These are phyloP conservation scores for Diarsia dahlii DNA, from an alignment of 2,888 invertebrate genomes.

Conservation along the genomic window DNA sequence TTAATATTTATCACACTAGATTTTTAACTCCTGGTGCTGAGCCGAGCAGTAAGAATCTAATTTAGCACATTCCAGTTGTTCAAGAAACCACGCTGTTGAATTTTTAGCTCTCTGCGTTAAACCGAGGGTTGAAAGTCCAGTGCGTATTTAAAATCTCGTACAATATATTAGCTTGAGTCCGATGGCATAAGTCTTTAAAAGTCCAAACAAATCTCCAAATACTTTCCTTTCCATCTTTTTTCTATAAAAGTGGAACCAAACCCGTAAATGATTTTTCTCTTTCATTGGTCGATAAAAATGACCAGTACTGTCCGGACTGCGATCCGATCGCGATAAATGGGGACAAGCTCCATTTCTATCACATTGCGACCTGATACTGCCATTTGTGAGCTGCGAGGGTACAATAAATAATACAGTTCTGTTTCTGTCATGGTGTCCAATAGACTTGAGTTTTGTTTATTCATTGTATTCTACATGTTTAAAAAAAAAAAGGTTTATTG, in stretches of 20 bases:
- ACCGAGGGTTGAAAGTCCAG: neutral
- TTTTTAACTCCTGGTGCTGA: neutral
- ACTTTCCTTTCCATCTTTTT: neutral
- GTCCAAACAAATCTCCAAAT: conserved; percentile 8
- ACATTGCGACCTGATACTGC: conserved; percentile 53
- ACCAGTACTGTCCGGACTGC: conserved; percentile 13
- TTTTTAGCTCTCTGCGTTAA: neutral
- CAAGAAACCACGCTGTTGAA: neutral
- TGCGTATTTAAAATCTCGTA: neutral
- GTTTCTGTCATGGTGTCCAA: conserved; percentile 4
- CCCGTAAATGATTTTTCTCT: conserved; percentile 35
- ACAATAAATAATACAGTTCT: conserved; percentile 45
- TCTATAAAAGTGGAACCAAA: conserved; percentile 11
- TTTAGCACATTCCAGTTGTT: neutral
- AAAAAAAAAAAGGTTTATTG: neutral
- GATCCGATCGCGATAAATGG: conserved; percentile 49
- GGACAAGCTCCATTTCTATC: conserved; percentile 53
- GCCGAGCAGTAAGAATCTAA: neutral
- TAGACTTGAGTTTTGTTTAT: conserved; percentile 14
- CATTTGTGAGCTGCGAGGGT: conserved; percentile 36
- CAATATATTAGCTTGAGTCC: neutral
- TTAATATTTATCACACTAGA: neutral
- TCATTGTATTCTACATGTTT: neutral
- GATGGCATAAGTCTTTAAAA: neutral
- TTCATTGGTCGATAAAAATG: conserved; percentile 35